Base-by-base conservation (phyloP, 2,888 invertebrate species). In the Micropterix aruncella region DNA sequence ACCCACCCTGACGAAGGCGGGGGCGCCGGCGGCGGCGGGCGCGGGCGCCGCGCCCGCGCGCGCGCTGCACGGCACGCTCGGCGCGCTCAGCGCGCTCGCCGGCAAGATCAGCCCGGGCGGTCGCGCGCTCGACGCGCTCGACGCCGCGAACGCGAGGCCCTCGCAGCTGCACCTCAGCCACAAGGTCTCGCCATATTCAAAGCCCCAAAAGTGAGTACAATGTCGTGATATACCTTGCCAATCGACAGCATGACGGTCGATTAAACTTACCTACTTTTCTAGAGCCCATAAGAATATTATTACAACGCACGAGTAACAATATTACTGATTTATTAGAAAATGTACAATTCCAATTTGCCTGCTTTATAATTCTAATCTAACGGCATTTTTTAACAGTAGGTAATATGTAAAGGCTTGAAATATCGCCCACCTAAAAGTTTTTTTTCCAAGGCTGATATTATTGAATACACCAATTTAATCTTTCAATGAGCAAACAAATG, bases 101-200 rank as follows among this genome's bases (percentile, higher is more conserved):
- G 86, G 86, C 63, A 90, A 90, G 70, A 83, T 89, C 65, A 88
- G 89, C 65, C 88, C 89, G 61, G 84, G 84, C 65, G 71, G 76
- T 73, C 64, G 75, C 63, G 47, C 45, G 7, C 40, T 39, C 14
- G 43, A 43, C 9, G 41, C 48, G 17, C 70, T 77, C 59, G 81
- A 81, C 64, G 70, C 77, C 52, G 81, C 81, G 65, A 80, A 80
- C 49, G 81, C 81, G 65, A 70, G 80, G 58, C 76, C 60, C 70
- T 61, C 62, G 60, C 71, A 61, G 57, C 69, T 68, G 54, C 70
- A 69, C 62, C 64, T 66, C 60, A 70, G 69, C 58, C 66, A 70
- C 62, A 70, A 69, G 62, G 62, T 65, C 18, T 65, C 69, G 52
- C 70, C 70, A 38, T 70, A 70, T 64, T 61, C 65, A 53, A 70